Percentiles rank a stretch among this genome's conserved stretches.
Evolutionary conservation across 2,888 invertebrate species (phyloP).

Genomic region (Xestia c-nigrum): DNA sequence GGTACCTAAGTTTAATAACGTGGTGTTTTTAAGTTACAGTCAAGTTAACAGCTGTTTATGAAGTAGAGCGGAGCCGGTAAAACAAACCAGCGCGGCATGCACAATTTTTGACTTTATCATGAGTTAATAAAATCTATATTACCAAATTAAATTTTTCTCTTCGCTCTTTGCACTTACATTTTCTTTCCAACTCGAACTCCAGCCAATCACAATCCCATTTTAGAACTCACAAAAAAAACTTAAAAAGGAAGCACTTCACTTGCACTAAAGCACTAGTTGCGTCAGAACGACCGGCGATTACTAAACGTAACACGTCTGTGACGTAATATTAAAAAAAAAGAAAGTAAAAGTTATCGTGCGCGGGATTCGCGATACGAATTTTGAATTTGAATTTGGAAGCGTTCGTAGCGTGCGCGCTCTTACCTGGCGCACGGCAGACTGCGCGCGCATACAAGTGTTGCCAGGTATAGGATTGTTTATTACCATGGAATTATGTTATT

Average conservation of each 20-base stretch:
- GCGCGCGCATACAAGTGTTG: slow-evolving; percentile 70
- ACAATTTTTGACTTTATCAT: background rate
- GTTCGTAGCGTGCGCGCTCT: slow-evolving; percentile 75
- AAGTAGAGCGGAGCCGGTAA: slow-evolving; percentile 14
- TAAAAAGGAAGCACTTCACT: slow-evolving; percentile 60
- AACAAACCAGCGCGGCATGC: background rate
- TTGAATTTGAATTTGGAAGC: slow-evolving; percentile 70
- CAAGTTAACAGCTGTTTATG: slow-evolving; percentile 21
- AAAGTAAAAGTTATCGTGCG: slow-evolving; percentile 78
- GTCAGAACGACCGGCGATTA: slow-evolving; percentile 67
- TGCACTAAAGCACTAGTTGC: slow-evolving; percentile 61
- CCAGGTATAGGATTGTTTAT: slow-evolving; percentile 49
- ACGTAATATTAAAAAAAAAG: slow-evolving; percentile 71
- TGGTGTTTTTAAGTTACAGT: slow-evolving; percentile 13
- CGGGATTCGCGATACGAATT: slow-evolving; percentile 67
- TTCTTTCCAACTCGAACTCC: slow-evolving; percentile 22
- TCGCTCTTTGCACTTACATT: slow-evolving; percentile 54
- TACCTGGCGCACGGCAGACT: slow-evolving; percentile 83
- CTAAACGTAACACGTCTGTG: slow-evolving; percentile 67
- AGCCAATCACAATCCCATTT: slow-evolving; percentile 63
- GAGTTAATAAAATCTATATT: background rate
- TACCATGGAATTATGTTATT: slow-evolving; percentile 38
- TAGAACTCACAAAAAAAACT: slow-evolving; percentile 50
- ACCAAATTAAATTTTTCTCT: background rate
- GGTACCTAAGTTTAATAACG: background rate